These are phyloP conservation scores for Macrotis lagotis DNA, from an alignment of 2,113 vertebrate genomes.

Conservation along the genomic window DNA sequence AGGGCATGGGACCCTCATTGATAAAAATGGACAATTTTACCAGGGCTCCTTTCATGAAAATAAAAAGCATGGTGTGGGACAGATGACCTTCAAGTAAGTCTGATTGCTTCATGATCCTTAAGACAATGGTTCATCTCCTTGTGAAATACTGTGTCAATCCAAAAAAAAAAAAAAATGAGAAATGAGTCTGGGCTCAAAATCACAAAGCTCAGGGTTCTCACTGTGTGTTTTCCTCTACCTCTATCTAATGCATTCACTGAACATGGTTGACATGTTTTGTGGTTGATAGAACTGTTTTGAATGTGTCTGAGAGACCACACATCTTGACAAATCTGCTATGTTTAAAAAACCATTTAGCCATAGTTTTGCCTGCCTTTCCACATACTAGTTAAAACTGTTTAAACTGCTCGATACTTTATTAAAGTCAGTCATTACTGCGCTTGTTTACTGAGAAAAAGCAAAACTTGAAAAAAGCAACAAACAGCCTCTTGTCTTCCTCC, in stretches of 20 bases:
- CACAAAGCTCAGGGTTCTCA: neutral
- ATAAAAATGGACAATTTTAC: slow-evolving; percentile 47
- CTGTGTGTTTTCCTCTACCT: too few relatives aligned
- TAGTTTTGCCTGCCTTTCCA: neutral
- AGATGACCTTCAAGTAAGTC: slow-evolving; percentile 52
- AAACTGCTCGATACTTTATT: neutral
- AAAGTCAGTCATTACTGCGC: neutral
- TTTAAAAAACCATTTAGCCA: neutral
- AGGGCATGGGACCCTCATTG: slow-evolving; percentile 66
- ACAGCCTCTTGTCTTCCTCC: neutral
- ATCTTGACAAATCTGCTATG: neutral
- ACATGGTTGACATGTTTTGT: neutral
- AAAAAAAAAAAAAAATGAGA: neutral
- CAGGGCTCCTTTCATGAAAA: slow-evolving; percentile 52
- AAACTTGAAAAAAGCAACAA: neutral
- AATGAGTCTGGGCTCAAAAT: neutral
- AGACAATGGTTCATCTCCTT: neutral
- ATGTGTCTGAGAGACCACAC: neutral
- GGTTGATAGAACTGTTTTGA: neutral
- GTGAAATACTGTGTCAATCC: neutral
- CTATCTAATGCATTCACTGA: neutral
- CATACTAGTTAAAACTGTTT: neutral
- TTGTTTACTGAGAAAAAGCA: too few relatives aligned
- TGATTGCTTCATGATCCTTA: neutral
- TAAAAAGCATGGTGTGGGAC: slow-evolving; percentile 50